These are phyloP conservation scores for Notarius quadriscutis DNA, from an alignment of 2,113 vertebrate species.

Conservation along the genomic window DNA sequence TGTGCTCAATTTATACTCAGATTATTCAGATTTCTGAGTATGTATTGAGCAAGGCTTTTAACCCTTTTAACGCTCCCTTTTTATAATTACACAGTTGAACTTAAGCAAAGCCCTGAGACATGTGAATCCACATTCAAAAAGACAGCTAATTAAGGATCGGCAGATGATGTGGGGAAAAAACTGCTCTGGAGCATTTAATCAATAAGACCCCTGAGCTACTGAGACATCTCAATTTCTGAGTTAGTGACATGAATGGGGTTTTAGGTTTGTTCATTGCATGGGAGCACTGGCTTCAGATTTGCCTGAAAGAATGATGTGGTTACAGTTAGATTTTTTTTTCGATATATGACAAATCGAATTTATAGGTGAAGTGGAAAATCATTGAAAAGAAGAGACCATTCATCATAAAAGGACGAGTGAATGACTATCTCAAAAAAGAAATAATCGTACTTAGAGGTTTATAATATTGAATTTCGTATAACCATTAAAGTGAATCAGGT, in stretches of 20 bases:
- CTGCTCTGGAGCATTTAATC: not conserved
- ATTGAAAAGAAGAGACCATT: slow-evolving; percentile 4
- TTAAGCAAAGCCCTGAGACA: not conserved
- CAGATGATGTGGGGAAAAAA: not conserved
- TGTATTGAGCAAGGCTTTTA: not conserved
- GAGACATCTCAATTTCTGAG: slow-evolving; percentile 1
- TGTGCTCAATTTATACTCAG: no score
- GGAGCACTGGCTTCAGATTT: not conserved
- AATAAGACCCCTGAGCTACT: slow-evolving; percentile 17
- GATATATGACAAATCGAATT: slow-evolving; percentile 25
- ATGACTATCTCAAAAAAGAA: not conserved
- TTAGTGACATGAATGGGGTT: not conserved
- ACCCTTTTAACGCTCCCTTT: not conserved
- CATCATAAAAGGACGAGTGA: not conserved
- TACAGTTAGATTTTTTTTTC: slow-evolving; percentile 7
- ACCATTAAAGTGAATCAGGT: not conserved
- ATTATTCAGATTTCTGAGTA: no score
- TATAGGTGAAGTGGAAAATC: slow-evolving; percentile 17
- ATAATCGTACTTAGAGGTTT: not conserved
- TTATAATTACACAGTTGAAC: not conserved
- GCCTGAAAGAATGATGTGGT: slow-evolving; percentile 4
- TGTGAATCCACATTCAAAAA: not conserved
- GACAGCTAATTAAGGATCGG: not conserved
- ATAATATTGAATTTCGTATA: not conserved
- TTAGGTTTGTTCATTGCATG: not conserved